These are phyloP conservation scores for Falco punctatus DNA, from an alignment of 2,113 vertebrate genomes.

Conservation along the genomic window DNA sequence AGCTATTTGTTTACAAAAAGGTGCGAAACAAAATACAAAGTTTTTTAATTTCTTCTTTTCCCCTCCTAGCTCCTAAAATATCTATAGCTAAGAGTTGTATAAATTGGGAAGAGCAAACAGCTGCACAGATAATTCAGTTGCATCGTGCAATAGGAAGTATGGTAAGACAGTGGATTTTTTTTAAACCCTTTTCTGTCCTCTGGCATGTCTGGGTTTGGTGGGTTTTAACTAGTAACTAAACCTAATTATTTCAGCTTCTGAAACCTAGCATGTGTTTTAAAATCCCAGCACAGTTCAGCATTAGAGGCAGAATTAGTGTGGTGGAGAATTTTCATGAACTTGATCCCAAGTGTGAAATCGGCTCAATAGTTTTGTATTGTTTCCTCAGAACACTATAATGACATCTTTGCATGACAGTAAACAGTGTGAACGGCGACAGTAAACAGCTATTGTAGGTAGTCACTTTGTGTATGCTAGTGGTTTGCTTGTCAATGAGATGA, in stretches of 20 bases:
- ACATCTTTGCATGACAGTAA: not conserved
- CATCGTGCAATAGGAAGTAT: constrained; percentile 84
- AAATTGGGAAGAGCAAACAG: constrained; percentile 91
- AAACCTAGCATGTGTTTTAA: not conserved
- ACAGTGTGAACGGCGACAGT: not conserved
- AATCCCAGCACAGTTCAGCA: not conserved
- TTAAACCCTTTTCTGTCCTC: not conserved
- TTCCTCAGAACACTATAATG: not conserved
- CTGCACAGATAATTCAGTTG: constrained; percentile 82
- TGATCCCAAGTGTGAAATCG: not conserved
- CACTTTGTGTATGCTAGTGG: not conserved
- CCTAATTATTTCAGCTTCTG: not conserved
- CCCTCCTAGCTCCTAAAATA: constrained; percentile 87
- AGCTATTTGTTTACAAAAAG: not conserved
- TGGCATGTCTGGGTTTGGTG: not conserved
- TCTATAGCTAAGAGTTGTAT: constrained; percentile 83
- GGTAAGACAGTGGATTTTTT: constrained; percentile 73
- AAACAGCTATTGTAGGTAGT: not conserved
- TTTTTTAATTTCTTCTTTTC: not conserved
- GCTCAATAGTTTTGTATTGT: not conserved
- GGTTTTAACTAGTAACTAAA: not conserved
- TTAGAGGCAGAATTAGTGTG: not conserved
- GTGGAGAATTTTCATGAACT: not conserved
- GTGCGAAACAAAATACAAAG: not conserved
- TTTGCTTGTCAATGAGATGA: not conserved